Evolutionary conservation across 2,888 invertebrate genomes (phyloP).

Genomic region (Agriopis marginaria): DNA sequence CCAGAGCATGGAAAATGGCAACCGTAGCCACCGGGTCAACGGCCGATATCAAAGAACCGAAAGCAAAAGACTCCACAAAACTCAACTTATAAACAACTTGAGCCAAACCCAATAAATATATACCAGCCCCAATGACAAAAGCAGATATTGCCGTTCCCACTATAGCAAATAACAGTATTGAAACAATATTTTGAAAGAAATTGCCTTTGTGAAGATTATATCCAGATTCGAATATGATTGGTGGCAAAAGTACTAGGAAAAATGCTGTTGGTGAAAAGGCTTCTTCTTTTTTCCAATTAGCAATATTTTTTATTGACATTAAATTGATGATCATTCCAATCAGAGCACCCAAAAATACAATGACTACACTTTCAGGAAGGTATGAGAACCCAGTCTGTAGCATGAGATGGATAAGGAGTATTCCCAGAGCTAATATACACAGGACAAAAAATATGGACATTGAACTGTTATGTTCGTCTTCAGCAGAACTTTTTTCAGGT

Average conservation of each 20-base stretch:
- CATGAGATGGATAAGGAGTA: constrained; percentile 97
- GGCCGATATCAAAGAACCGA: constrained; percentile 98
- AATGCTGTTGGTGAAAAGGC: constrained; percentile 99
- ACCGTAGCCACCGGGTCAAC: constrained; percentile 99
- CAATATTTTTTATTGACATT: constrained; percentile 94
- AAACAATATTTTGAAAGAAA: constrained; percentile 99
- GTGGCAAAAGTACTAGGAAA: constrained; percentile 97
- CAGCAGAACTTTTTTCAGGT: constrained; percentile 96
- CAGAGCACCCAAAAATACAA: constrained; percentile 97
- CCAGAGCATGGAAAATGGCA: constrained; percentile 98
- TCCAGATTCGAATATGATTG: constrained; percentile 99
- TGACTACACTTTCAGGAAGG: constrained; percentile 98
- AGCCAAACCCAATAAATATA: constrained; percentile 97
- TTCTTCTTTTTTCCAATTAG: constrained; percentile 98
- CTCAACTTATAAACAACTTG: constrained; percentile 96
- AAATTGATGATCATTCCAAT: constrained; percentile 96
- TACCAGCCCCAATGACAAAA: constrained; percentile 97
- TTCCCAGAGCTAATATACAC: constrained; percentile 97
- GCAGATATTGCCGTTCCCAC: constrained; percentile 99
- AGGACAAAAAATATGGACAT: constrained; percentile 99
- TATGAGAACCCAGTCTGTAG: constrained; percentile 98
- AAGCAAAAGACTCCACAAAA: constrained; percentile 99
- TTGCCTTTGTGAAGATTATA: constrained; percentile 99
- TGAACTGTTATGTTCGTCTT: constrained; percentile 98
- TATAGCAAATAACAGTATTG: constrained; percentile 98